phyloP scores from a whole-genome alignment of 1,140 invertebrate species.

The Polyergus mexicanus region DNA sequence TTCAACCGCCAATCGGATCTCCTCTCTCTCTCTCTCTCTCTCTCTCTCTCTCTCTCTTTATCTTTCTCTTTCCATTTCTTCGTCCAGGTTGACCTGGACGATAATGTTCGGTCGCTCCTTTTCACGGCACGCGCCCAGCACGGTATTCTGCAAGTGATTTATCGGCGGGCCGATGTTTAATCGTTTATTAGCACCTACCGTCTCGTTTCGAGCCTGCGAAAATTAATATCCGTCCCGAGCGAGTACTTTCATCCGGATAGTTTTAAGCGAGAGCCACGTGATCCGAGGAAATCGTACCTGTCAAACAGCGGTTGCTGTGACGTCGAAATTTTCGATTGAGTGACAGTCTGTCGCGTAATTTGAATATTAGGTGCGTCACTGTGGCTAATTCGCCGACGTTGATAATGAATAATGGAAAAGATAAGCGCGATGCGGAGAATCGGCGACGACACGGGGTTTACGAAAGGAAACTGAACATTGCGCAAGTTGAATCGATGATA shows the following conservation, averaged over 20 bases:
- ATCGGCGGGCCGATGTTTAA: conserved; percentile 77
- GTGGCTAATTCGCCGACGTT: conserved; percentile 27
- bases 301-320: conserved; percentile 44
- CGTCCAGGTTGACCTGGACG: conserved; percentile 79
- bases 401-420: conserved; percentile 54
- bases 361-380: conserved; percentile 50
- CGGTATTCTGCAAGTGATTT: conserved; percentile 77
- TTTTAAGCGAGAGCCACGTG: conserved; percentile 41
- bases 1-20: conserved; percentile 63
- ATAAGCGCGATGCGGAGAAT: conserved; percentile 30
- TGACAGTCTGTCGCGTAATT: conserved; percentile 33
- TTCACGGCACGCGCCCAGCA: conserved; percentile 80
- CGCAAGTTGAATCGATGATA: neutral
- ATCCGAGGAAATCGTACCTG: conserved; percentile 24
- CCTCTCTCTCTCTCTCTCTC: conserved; percentile 26
- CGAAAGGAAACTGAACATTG: neutral
- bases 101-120: conserved; percentile 84
- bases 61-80: conserved; percentile 19
- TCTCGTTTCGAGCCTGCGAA: conserved; percentile 35
- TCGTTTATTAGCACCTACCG: conserved; percentile 72
- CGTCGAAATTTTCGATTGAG: conserved; percentile 49
- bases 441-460: conserved; percentile 10
- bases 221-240: conserved; percentile 56
- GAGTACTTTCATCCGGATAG: conserved; percentile 1
- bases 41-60: conserved; percentile 25